Conservation (phyloP, 2,113 vertebrate genomes). For the Girardinichthys multiradiatus region DNA sequence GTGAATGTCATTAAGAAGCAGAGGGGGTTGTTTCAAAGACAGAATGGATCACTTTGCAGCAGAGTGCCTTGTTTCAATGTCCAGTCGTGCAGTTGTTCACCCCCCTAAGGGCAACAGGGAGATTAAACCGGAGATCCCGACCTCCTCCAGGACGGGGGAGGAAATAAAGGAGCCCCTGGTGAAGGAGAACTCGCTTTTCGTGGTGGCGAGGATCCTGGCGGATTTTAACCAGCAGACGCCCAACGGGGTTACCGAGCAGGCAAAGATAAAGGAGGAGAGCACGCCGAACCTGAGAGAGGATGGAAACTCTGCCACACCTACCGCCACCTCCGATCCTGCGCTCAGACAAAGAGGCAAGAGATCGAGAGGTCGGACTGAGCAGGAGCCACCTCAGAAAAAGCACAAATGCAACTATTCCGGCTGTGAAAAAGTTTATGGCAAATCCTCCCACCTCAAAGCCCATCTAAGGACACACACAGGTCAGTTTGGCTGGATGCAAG, state of each 20-base stretch:
- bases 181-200: conserved; percentile 90
- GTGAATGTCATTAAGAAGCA: conserved; percentile 76
- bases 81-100: conserved; percentile 90
- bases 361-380: conserved; percentile 86
- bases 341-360: conserved; percentile 95
- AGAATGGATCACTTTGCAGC: conserved; percentile 97
- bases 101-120: conserved; percentile 80
- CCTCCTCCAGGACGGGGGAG: conserved; percentile 76
- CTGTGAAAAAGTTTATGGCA: conserved; percentile 99
- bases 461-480: conserved; percentile 99
- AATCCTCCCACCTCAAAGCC: conserved; percentile 99
- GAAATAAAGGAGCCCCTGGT: conserved; percentile 82
- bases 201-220: conserved; percentile 94
- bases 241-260: conserved; percentile 78
- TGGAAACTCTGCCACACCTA: conserved; percentile 91
- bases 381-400: conserved; percentile 94
- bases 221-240: conserved; percentile 95
- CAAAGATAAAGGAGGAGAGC: conserved; percentile 84
- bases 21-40: conserved; percentile 70
- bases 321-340: conserved; percentile 84
- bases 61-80: conserved; percentile 99
- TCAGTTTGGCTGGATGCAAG: conserved; percentile 83
- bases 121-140: conserved; percentile 80
- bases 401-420: conserved; percentile 98
- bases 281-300: conserved; percentile 79